These are phyloP conservation scores for Platichthys flesus DNA, from an alignment of 2,113 vertebrate genomes.

Conservation along the genomic window DNA sequence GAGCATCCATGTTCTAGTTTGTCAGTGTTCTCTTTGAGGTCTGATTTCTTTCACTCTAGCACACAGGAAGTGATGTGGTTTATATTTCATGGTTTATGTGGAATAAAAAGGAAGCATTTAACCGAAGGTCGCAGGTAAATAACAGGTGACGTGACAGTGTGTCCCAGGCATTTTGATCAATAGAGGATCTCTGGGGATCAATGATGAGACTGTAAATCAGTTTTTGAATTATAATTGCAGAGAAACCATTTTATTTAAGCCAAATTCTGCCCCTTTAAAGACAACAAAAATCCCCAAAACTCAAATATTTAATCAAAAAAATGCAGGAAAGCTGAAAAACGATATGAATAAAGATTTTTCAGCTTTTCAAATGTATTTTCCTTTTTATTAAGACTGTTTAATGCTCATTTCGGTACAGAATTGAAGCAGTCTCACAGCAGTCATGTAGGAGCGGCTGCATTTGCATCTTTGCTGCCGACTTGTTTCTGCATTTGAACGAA, in stretches of 20 bases:
- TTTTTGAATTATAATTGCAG: not conserved
- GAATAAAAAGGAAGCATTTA: too few relatives aligned
- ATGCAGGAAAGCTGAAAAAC: not conserved
- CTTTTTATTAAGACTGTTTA: not conserved
- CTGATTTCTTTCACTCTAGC: not conserved
- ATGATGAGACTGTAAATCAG: not conserved
- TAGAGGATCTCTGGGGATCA: not conserved
- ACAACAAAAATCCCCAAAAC: not conserved
- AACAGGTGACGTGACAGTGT: not conserved
- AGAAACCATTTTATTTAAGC: not conserved
- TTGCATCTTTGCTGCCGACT: constrained; percentile 26
- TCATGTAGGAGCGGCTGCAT: constrained; percentile 5
- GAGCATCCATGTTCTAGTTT: constrained; percentile 4
- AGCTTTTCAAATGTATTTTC: not conserved
- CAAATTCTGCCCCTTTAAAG: not conserved
- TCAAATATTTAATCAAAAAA: not conserved
- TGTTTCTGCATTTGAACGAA: constrained; percentile 56
- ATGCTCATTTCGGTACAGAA: not conserved
- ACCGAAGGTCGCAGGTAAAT: not conserved
- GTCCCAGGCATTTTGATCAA: not conserved
- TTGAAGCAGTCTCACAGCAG: not conserved
- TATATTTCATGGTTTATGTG: not conserved
- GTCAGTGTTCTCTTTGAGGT: constrained; percentile 10
- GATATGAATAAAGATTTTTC: too few relatives aligned
- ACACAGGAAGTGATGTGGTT: constrained; percentile 1